phyloP scores from a whole-genome alignment of 2,888 invertebrate genomes.

The Pristionchus maxplancki region DNA sequence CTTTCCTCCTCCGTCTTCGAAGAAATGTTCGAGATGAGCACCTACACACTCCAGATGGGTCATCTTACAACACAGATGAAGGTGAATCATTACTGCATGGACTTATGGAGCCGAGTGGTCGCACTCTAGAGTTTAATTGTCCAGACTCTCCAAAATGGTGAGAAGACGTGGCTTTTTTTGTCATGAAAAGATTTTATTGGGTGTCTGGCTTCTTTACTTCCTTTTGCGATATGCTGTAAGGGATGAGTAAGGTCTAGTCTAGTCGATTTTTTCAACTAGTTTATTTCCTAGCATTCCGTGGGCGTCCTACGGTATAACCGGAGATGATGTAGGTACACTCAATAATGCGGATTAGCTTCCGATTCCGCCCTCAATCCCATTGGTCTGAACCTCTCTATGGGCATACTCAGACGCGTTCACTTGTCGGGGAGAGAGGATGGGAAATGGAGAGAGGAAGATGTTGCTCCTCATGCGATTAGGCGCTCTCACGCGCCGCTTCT shows the following conservation, averaged over 20 bases:
- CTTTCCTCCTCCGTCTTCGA: conserved; percentile 18
- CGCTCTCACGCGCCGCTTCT: neutral
- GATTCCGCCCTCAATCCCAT: too few species aligned
- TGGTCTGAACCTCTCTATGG: neutral
- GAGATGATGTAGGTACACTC: neutral
- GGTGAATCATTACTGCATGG: too few species aligned
- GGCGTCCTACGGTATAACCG: neutral
- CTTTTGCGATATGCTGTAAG: too few species aligned
- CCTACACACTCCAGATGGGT: conserved; percentile 43
- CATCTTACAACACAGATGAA: conserved; percentile 28
- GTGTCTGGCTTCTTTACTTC: too few species aligned
- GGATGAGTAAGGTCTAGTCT: too few species aligned
- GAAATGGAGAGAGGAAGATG: neutral
- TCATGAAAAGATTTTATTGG: too few species aligned
- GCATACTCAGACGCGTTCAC: neutral
- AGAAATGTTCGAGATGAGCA: conserved; percentile 49
- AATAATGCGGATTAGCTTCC: neutral
- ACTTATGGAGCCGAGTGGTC: too few species aligned
- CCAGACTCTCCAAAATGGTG: too few species aligned
- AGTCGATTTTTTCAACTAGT: neutral
- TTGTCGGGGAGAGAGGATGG: neutral
- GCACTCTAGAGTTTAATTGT: too few species aligned
- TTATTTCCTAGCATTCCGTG: neutral
- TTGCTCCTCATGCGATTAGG: neutral
- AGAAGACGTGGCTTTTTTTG: too few species aligned